Evolutionary conservation across 2,888 invertebrate species (phyloP).

Genomic region (Parnassius orleans): DNA sequence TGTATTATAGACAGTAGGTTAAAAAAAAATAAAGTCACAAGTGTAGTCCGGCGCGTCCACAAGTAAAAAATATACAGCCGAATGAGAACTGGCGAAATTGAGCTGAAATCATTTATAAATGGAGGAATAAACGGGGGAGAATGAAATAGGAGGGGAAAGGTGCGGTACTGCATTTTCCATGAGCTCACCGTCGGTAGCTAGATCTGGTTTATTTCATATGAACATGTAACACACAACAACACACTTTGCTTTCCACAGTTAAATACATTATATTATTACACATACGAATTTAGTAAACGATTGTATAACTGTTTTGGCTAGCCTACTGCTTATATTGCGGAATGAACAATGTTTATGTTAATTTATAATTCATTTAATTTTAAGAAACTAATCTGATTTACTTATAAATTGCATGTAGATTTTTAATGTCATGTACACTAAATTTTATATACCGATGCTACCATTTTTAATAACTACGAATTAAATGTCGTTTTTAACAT

Average conservation of each 20-base stretch:
- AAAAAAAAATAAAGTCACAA: conserved; percentile 20
- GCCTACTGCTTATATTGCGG: too few relatives aligned
- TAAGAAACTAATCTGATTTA: too few relatives aligned
- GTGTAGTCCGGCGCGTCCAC: conserved; percentile 44
- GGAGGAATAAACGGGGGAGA: conserved; percentile 47
- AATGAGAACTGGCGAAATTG: conserved; percentile 62
- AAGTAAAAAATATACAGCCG: conserved; percentile 66
- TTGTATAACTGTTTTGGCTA: too few relatives aligned
- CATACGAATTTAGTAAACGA: too few relatives aligned
- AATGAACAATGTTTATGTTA: too few relatives aligned
- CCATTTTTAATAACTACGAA: too few relatives aligned
- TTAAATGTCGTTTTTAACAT: too few relatives aligned
- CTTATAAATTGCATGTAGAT: too few relatives aligned
- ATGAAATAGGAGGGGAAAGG: conserved; percentile 48
- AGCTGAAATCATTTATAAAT: conserved; percentile 76
- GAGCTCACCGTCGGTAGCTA: conserved; percentile 57
- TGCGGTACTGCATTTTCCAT: conserved; percentile 70
- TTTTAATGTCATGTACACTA: too few relatives aligned
- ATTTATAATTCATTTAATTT: too few relatives aligned
- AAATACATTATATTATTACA: not conserved
- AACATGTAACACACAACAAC: conserved; percentile 13
- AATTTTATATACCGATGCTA: too few relatives aligned
- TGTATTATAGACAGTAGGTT: not conserved
- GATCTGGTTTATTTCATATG: conserved; percentile 41
- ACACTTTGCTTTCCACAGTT: not conserved